Percentiles rank a stretch among this genome's conserved stretches.
Conservation (phyloP, 2,888 invertebrate genomes). For the Lithosia quadra region DNA sequence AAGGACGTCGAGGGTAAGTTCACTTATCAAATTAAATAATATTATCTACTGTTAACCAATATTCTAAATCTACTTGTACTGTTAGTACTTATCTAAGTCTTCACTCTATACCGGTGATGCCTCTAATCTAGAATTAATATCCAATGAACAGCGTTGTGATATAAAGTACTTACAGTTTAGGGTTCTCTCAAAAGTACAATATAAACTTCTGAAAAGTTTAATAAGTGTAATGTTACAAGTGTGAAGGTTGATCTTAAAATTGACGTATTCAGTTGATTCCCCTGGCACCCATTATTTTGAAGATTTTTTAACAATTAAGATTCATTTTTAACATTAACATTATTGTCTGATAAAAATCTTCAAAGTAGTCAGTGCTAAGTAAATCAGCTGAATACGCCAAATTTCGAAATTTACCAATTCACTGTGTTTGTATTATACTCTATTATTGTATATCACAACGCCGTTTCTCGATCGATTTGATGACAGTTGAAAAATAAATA, state of each 20-base stretch:
- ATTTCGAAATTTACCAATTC: too few relatives aligned
- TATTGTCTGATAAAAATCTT: too few relatives aligned
- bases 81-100: slow-evolving; percentile 38
- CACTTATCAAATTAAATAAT: slow-evolving; percentile 19
- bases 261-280: too few relatives aligned
- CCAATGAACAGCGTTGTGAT: neutral
- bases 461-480: neutral
- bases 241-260: too few relatives aligned
- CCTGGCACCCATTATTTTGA: too few relatives aligned
- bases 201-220: neutral
- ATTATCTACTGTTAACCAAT: slow-evolving; percentile 15
- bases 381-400: too few relatives aligned
- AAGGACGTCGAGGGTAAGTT: slow-evolving; percentile 25
- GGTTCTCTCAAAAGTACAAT: neutral
- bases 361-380: too few relatives aligned
- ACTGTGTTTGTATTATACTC: too few relatives aligned
- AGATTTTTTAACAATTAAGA: too few relatives aligned
- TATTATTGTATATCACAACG: neutral
- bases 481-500: neutral
- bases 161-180: neutral
- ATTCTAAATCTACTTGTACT: slow-evolving; percentile 53
- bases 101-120: slow-evolving; percentile 13
- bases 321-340: too few relatives aligned
- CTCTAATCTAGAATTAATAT: neutral
- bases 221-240: neutral